phyloP scores from a whole-genome alignment of 1,140 invertebrate species.

The Philotrypesis tridentata region DNA sequence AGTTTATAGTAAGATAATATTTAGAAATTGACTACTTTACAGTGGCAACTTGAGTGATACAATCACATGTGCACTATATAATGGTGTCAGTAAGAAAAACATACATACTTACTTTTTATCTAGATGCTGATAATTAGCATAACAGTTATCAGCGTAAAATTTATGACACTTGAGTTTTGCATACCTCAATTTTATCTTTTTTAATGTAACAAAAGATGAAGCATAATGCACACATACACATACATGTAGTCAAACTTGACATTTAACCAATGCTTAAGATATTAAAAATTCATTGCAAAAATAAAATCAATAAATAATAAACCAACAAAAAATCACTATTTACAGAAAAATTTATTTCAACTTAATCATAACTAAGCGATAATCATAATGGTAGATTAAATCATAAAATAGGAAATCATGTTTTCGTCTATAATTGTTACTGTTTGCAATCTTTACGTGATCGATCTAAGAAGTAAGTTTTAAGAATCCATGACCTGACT shows the following conservation, averaged over 20 bases:
- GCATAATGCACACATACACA: constrained; percentile 33
- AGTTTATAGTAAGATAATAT: not conserved
- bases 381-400: constrained; percentile 62
- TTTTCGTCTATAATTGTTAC: constrained; percentile 41
- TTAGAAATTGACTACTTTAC: not conserved
- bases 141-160: constrained; percentile 3
- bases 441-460: constrained; percentile 54
- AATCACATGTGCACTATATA: constrained; percentile 43
- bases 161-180: constrained; percentile 31
- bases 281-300: constrained; percentile 26
- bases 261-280: not conserved
- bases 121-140: constrained; percentile 41
- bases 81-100: constrained; percentile 51
- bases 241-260: not conserved
- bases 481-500: constrained; percentile 67
- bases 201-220: constrained; percentile 33
- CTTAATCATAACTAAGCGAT: constrained; percentile 65
- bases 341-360: constrained; percentile 69
- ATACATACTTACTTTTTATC: constrained; percentile 52
- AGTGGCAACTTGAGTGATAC: constrained; percentile 18
- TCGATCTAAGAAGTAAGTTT: constrained; percentile 54
- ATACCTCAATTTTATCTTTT: constrained; percentile 33
- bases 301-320: constrained; percentile 50
- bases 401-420: constrained; percentile 60
- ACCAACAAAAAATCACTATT: constrained; percentile 69